These are phyloP conservation scores for Rambutsinella grinnellia DNA, from an alignment of 2,888 invertebrate genomes.

Conservation along the genomic window DNA sequence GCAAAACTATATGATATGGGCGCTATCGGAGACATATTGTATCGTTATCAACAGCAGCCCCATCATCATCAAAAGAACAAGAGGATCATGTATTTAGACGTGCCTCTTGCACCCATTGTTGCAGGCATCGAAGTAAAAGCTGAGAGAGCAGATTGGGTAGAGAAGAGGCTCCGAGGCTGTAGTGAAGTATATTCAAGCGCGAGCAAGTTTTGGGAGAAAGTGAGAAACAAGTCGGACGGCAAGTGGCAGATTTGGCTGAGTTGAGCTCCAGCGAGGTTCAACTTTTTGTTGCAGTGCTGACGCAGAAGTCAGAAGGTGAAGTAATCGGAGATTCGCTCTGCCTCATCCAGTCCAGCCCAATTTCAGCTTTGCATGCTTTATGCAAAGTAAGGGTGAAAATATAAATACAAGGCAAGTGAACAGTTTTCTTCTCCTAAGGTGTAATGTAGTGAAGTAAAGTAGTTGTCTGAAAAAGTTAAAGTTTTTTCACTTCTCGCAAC, in stretches of 20 bases:
- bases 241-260: slow-evolving; percentile 38
- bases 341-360: too few species aligned
- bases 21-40: neutral
- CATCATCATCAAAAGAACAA: slow-evolving; percentile 15
- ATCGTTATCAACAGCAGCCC: neutral
- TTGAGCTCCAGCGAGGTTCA: slow-evolving; percentile 16
- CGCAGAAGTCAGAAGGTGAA: slow-evolving; percentile 41
- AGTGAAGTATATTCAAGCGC: slow-evolving; percentile 4
- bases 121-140: neutral
- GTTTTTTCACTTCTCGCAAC: neutral
- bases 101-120: neutral
- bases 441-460: neutral
- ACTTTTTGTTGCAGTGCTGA: slow-evolving; percentile 41
- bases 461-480: neutral
- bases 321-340: slow-evolving; percentile 13
- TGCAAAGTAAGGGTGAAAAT: neutral
- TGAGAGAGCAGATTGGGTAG: slow-evolving; percentile 17
- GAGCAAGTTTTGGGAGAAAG: slow-evolving; percentile 5
- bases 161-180: slow-evolving; percentile 2
- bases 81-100: neutral
- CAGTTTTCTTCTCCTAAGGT: neutral
- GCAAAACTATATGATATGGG: neutral
- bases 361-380: neutral
- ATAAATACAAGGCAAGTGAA: neutral
- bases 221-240: slow-evolving; percentile 1